Evolutionary conservation across 2,888 invertebrate genomes (phyloP).

Genomic region (Dolichopus griseipennis): DNA sequence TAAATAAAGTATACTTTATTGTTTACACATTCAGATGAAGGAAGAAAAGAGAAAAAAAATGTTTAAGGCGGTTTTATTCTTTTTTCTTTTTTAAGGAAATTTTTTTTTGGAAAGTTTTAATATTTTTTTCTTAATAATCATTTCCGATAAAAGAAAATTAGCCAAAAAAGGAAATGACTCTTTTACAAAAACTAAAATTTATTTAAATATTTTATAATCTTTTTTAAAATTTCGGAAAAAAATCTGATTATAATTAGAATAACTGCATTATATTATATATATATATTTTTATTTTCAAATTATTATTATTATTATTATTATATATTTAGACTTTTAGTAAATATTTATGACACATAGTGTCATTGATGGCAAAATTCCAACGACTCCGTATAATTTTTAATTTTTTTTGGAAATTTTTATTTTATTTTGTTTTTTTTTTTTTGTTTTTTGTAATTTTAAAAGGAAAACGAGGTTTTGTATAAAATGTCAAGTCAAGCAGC

Average conservation of each 20-base stretch:
- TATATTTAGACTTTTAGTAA: too few relatives aligned
- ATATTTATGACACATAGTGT: too few relatives aligned
- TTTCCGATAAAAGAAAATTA: background rate
- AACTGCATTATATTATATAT: background rate
- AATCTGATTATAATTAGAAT: background rate
- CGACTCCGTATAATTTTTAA: background rate
- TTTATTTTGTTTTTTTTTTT: too few relatives aligned
- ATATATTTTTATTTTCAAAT: background rate
- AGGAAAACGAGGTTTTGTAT: background rate
- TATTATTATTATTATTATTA: too few relatives aligned
- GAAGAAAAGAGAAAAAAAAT: background rate
- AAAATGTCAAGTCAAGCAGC: background rate
- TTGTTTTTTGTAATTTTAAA: background rate
- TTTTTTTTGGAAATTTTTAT: too few relatives aligned
- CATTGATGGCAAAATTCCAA: background rate
- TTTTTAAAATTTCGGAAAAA: background rate
- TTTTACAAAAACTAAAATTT: too few relatives aligned
- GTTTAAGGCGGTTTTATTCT: background rate
- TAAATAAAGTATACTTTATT: background rate
- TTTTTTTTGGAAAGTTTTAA: too few relatives aligned
- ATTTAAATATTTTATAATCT: background rate
- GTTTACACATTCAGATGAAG: too few relatives aligned
- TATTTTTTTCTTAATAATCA: background rate
- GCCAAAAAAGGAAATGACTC: background rate
- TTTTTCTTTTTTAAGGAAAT: background rate